Base-by-base conservation (phyloP, 2,888 invertebrate genomes). In the Drosophila prolongata region DNA sequence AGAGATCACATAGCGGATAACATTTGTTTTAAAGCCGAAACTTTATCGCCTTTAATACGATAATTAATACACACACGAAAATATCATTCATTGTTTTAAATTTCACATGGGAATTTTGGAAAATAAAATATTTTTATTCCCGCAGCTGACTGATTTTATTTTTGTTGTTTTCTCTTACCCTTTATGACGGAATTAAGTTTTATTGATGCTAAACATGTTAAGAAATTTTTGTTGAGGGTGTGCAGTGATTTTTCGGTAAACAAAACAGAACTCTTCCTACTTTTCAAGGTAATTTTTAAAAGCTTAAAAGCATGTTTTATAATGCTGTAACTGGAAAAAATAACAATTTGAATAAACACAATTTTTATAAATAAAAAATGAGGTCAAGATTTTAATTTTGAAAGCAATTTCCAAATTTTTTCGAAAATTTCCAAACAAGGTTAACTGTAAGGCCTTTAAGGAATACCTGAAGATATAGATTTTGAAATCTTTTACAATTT, bases 61-160 rank as follows among this genome's bases (percentile, higher is more conserved):
- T 61, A 37, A 59, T 37, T 14, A 27, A 59, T 11, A 24, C 37
- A 30, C 30, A 19, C 13, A n/a, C 27, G n/a, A 37, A 46, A 46
- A 34, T 37, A 46, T 53, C 34, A 46, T 67, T 65, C 68, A 46
- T 67, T 65, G 65, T 65, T 42, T 65, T 47, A 5, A 60, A 16
- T 60, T 16, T 35, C 60, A 43, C 24, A 34, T 59, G 65, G 46
- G 34, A 42, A 42, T 34, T 64, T 61, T 11, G n/a, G 9, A 24
- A 61, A 64, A 38, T 5, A 38, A 30, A 58, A 58, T 11, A 10
- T 8, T 30, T 38, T 40, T 47, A 65, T 46, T 46, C 37, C 37
- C 11, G n/a, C 64, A 30, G 27, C 27, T 44, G 38, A 46, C 53
- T 24, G 68, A 55, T 65, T 68, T 67, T 13, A 50, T 43, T 43